A percentile compares a stretch with the other conserved stretches of the same genome.
Conservation (phyloP, 2,888 invertebrate genomes). For the Erebia ligea region DNA sequence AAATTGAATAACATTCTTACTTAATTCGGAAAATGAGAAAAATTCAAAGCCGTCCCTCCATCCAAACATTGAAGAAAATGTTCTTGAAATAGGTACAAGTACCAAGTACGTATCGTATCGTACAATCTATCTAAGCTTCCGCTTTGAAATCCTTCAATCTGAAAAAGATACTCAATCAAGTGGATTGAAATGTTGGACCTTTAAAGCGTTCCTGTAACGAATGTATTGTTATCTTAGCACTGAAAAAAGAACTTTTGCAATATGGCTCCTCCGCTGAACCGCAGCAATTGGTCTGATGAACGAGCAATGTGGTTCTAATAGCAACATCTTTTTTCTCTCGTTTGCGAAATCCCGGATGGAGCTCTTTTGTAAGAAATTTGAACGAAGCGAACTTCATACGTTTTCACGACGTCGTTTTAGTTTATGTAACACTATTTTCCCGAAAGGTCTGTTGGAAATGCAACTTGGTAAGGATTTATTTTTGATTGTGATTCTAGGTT, state of each 20-base stretch:
- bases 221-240: slow-evolving; percentile 73
- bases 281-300: slow-evolving; percentile 73
- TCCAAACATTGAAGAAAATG: slow-evolving; percentile 47
- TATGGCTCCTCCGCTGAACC: slow-evolving; percentile 62
- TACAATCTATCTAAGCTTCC: slow-evolving; percentile 16
- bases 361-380: slow-evolving; percentile 58
- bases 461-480: background rate
- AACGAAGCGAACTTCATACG: slow-evolving; percentile 44
- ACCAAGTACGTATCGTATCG: slow-evolving; percentile 30
- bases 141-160: slow-evolving; percentile 46
- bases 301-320: slow-evolving; percentile 73
- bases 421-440: slow-evolving; percentile 33
- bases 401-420: slow-evolving; percentile 45
- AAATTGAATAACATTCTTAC: too few relatives aligned
- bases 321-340: slow-evolving; percentile 62
- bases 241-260: slow-evolving; percentile 61
- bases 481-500: background rate
- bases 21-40: background rate
- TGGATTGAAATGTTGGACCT: slow-evolving; percentile 57
- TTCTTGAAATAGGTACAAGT: slow-evolving; percentile 22
- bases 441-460: slow-evolving; percentile 14
- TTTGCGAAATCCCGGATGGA: slow-evolving; percentile 50
- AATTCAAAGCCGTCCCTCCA: slow-evolving; percentile 52
- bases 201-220: slow-evolving; percentile 65
- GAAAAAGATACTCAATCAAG: slow-evolving; percentile 65